Evolutionary conservation across 37 sponge, comb jelly and placozoan genomes (phyloP), one percentile per base, ranked within the genome.

Genomic region (Haliclona indistincta): DNA sequence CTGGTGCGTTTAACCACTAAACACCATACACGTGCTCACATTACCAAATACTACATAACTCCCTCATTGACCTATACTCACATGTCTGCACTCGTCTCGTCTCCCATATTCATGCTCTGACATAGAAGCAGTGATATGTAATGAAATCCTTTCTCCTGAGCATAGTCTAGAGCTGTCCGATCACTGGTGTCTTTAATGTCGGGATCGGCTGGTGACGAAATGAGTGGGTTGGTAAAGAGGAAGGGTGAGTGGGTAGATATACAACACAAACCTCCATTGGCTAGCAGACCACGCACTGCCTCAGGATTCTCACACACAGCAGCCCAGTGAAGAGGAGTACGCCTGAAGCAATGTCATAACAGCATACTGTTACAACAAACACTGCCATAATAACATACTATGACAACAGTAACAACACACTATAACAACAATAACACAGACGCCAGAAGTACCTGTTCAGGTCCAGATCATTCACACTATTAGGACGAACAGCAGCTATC

Each of bases 241-340:
- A n/a, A n/a, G n/a, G n/a, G n/a, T n/a, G n/a, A n/a, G n/a, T n/a
- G n/a, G n/a, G n/a, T n/a, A n/a, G n/a, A n/a, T n/a, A n/a, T n/a
- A n/a, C n/a, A n/a, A n/a, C n/a, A n/a, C n/a, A n/a, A n/a, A 88
- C 87, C 94, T 81, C 87, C 87, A 77, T 43, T 55, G 1, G 61
- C 78, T 3, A 89, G 65, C 15, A 94, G 77, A 8, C 84, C 76
- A 36, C 79, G 54, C 34, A 89, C 76, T 13, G 63, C 84, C 22
- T 84, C 82, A 37, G 90, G 86, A 41, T 82, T 81, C 62, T 89
- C 86, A 78, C 94, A 94, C 6, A 72, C 94, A 74, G 90, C 62
- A 7, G 94, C 94, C 94, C 94, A 94, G 76, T 94, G 94, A 0
- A 94, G 76, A 2, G 94, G 87, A 64, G 94, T 89, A 29, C 90